A percentile compares a stretch with the other conserved stretches of the same genome.
Conservation (phyloP, 2,888 invertebrate species). For the Zonitis immaculata region DNA sequence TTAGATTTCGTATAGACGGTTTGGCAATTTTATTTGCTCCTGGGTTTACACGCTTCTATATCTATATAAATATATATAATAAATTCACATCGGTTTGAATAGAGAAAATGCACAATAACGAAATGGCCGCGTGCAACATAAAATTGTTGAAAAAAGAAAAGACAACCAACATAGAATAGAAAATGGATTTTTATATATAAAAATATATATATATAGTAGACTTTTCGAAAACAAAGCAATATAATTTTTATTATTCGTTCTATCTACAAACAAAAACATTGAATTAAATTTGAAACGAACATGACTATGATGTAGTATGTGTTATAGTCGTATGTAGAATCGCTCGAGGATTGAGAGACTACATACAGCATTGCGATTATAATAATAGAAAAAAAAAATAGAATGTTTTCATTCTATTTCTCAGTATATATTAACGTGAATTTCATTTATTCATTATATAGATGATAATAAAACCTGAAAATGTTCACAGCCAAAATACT, state of each 20-base stretch:
- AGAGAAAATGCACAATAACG: constrained; percentile 1
- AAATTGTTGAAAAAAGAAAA: neutral
- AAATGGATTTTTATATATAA: constrained; percentile 2
- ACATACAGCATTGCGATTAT: constrained; percentile 1
- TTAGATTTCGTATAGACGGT: neutral
- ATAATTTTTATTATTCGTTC: constrained; percentile 3
- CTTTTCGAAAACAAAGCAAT: constrained; percentile 1
- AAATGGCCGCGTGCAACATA: neutral
- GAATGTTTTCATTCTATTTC: too few species aligned
- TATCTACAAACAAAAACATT: neutral
- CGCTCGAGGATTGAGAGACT: neutral
- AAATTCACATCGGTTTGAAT: neutral
- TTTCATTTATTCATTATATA: too few species aligned
- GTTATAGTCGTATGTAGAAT: neutral
- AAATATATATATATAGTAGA: neutral
- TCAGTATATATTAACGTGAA: too few species aligned
- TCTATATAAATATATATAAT: too few species aligned
- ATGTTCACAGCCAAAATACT: neutral
- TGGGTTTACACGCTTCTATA: neutral
- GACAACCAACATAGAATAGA: neutral
- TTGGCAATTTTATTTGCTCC: neutral
- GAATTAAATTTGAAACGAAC: constrained; percentile 4
- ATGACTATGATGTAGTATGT: neutral
- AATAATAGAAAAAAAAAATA: too few species aligned
- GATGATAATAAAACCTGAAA: neutral